Conservation (phyloP, 2,888 invertebrate species). For the Pristionchus fissidentatus region DNA sequence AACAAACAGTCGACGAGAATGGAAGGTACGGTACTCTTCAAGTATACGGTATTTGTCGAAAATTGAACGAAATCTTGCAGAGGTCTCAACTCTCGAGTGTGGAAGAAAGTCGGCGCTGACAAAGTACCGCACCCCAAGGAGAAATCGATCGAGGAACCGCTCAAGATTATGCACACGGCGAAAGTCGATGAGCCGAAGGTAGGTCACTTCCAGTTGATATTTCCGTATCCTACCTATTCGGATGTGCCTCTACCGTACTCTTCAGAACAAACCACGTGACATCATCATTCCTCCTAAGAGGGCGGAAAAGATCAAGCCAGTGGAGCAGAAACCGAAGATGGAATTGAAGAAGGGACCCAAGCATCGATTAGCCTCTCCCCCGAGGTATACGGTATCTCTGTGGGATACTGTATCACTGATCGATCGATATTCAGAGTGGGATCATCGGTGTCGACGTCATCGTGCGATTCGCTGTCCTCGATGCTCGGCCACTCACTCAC, state of each 20-base stretch:
- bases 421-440: not conserved
- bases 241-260: not conserved
- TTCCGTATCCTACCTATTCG: not conserved
- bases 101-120: slow-evolving; percentile 20
- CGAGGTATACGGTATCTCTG: slow-evolving; percentile 4
- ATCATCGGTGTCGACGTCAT: slow-evolving; percentile 12
- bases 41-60: not conserved
- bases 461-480: slow-evolving; percentile 29
- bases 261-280: slow-evolving; percentile 10
- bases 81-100: slow-evolving; percentile 14
- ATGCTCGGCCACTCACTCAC: slow-evolving; percentile 35
- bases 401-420: not conserved
- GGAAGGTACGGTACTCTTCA: not conserved
- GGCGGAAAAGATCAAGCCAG: not conserved
- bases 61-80: not conserved
- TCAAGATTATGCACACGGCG: slow-evolving; percentile 1
- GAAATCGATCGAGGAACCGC: not conserved
- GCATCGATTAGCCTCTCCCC: not conserved
- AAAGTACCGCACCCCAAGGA: not conserved
- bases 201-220: not conserved
- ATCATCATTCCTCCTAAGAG: not conserved
- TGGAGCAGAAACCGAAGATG: not conserved
- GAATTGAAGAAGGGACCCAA: slow-evolving; percentile 10
- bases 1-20: not conserved
- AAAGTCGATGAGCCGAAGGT: not conserved